A percentile compares a stretch with the other conserved stretches of the same genome.
Conservation (phyloP, 2,113 vertebrate species). For the Cervus canadensis region DNA sequence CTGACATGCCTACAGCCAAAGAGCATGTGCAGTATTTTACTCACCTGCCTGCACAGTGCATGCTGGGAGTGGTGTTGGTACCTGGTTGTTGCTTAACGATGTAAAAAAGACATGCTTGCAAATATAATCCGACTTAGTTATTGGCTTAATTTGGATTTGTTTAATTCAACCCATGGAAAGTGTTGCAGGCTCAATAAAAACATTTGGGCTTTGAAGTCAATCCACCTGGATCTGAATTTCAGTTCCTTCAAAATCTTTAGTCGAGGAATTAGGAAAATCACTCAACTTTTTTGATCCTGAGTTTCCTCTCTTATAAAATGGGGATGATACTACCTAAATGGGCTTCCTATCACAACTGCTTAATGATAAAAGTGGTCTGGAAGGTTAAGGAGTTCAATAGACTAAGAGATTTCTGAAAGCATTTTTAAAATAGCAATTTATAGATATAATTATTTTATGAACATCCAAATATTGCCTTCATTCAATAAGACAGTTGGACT, state of each 20-base stretch:
- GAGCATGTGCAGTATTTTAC: not conserved
- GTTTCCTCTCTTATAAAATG: not conserved
- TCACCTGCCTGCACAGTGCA: not conserved
- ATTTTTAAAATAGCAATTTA: not conserved
- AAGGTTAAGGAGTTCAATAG: not conserved
- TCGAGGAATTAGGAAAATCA: not conserved
- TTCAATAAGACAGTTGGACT: not conserved
- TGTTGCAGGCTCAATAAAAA: not conserved
- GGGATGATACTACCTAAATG: not conserved
- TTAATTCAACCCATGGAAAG: not conserved
- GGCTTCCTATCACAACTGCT: not conserved
- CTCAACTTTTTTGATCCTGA: not conserved
- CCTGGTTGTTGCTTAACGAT: not conserved
- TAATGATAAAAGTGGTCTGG: not conserved
- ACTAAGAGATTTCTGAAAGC: not conserved
- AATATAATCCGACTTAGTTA: not conserved
- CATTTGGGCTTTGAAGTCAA: not conserved
- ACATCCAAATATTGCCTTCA: not conserved
- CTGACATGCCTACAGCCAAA: not conserved
- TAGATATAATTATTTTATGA: not conserved
- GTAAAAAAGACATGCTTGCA: not conserved
- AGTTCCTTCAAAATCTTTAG: not conserved
- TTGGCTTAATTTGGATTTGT: not conserved
- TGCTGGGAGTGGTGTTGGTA: not conserved
- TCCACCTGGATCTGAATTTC: not conserved